Evolutionary conservation across 2,888 invertebrate species (phyloP), one percentile per base, ranked within the genome.

Genomic region (Agrotis segetum): DNA sequence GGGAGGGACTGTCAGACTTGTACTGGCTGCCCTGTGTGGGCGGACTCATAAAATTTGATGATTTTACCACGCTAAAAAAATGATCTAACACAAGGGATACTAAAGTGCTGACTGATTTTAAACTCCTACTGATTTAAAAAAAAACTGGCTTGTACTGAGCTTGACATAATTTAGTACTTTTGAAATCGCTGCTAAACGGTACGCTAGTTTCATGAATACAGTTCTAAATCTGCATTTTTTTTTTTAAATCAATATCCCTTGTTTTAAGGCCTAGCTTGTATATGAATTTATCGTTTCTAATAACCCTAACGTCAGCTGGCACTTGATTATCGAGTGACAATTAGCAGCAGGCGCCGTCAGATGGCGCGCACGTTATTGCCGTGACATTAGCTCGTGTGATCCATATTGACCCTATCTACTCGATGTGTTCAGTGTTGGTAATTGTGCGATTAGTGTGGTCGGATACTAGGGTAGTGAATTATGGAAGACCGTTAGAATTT

Each of bases 321-420:
- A 71, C 77, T 86, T 80, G 73, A 80, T 77, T 74, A 82, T 84
- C 73, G 70, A 85, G 81, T 84, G 86, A 86, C 78, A 85, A 84
- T 82, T 82, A 83, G 71, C 73, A 68, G 67, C 81, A 82, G 81
- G 60, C 75, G 77, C 70, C 81, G 74, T 78, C 86, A 88, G 87
- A 84, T 86, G 84, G 80, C 82, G 74, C 60, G 67, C 74, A 60
- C 68, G 82, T 77, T 83, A 83, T 76, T 72, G 82, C 44, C 70
- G 70, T 65, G 61, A 64, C 59, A 63, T 80, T 77, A 69, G 68
- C 60, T 68, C 49, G 67, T 55, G 59, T 79, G 68, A 73, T 77
- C 74, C 69, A 74, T 67, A 80, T 67, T 74, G 65, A 61, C 56
- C 65, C 52, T 56, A 66, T 56, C 67, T 66, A 44, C 64, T 61